phyloP scores from a whole-genome alignment of 2,113 vertebrate genomes.

The Gorsachius goisagi region DNA sequence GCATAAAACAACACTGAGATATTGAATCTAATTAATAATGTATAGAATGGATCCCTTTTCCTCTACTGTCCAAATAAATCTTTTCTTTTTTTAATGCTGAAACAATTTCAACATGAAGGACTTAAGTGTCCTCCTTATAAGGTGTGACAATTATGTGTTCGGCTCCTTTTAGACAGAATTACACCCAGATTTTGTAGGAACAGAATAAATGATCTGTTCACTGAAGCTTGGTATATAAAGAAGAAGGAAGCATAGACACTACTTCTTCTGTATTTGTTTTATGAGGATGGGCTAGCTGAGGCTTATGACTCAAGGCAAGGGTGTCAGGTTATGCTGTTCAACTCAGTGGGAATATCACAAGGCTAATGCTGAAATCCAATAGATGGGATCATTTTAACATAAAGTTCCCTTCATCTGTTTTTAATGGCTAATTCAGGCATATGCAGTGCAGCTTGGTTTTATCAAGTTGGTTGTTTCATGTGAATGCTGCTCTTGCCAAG shows the following conservation, averaged over 20 bases:
- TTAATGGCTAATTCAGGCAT: not conserved
- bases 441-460: not conserved
- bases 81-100: not conserved
- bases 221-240: fast-evolving
- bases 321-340: not conserved
- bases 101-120: not conserved
- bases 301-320: not conserved
- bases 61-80: not conserved
- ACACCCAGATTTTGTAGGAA: not conserved
- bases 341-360: fast-evolving
- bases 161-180: not conserved
- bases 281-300: not conserved
- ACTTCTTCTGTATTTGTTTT: not conserved
- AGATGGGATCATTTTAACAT: not conserved
- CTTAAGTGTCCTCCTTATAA: not conserved
- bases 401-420: not conserved
- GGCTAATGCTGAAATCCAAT: not conserved
- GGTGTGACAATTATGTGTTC: not conserved
- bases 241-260: not conserved
- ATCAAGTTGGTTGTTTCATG: not conserved
- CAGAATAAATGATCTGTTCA: not conserved
- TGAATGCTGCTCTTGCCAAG: not conserved
- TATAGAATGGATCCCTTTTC: not conserved
- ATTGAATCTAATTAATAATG: not conserved
- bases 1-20: not conserved